Evolutionary conservation across 2,888 invertebrate species (phyloP).

Genomic region (Cerastis rubricosa): DNA sequence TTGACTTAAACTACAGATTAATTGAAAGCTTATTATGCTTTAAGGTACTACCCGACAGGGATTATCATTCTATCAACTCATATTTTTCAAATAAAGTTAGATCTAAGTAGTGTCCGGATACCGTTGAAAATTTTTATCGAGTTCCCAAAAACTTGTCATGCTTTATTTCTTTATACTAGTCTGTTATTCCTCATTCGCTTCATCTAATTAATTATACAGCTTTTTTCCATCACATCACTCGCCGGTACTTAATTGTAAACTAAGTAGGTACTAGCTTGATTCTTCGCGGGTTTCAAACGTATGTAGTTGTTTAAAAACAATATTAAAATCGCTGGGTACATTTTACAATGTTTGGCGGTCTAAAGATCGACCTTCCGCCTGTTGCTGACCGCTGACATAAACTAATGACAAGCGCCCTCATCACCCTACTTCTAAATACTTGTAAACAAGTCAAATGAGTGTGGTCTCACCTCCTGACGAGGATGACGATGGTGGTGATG

Average conservation of each 20-base stretch:
- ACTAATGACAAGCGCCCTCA: constrained; percentile 28
- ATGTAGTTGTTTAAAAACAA: background rate
- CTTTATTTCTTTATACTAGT: background rate
- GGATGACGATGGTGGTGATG: constrained; percentile 96
- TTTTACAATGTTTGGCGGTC: background rate
- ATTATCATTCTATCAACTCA: background rate
- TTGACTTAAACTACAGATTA: background rate
- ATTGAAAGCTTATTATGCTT: constrained; percentile 65
- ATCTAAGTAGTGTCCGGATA: background rate
- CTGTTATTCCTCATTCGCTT: background rate
- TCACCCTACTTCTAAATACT: constrained; percentile 45
- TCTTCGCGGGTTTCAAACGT: background rate
- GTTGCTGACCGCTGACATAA: background rate
- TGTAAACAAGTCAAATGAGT: constrained; percentile 67
- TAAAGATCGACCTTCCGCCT: background rate
- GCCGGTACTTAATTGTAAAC: background rate
- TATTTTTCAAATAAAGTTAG: background rate
- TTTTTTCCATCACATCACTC: background rate
- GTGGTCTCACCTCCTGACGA: constrained; percentile 94
- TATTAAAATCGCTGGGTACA: background rate
- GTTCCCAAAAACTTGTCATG: background rate
- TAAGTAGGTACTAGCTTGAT: background rate
- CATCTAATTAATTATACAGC: background rate
- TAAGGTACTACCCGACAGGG: constrained; percentile 74
- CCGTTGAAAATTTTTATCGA: background rate